Evolutionary conservation across 2,797 vertebrate species (phyloP).

Genomic region (Potorous gilbertii): DNA sequence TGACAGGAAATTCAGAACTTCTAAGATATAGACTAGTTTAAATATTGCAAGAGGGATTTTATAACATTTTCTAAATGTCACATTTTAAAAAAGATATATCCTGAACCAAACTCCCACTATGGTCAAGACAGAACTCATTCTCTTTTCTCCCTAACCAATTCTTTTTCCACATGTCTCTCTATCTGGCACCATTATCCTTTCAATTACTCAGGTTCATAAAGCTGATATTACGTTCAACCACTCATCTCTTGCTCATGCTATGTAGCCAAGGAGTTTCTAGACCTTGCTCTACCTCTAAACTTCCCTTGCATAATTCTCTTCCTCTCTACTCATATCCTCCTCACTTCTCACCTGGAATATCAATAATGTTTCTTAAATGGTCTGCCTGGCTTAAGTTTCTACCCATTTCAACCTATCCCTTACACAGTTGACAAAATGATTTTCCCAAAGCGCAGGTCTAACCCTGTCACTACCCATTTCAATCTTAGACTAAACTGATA

Average conservation of each 20-base stretch:
- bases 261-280: background rate
- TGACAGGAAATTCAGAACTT: slow-evolving; percentile 61
- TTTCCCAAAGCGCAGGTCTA: background rate
- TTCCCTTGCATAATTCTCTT: background rate
- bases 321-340: background rate
- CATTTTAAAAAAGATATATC: slow-evolving; percentile 32
- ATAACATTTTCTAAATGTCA: slow-evolving; percentile 67
- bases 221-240: background rate
- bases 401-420: background rate
- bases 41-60: slow-evolving; percentile 58
- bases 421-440: background rate
- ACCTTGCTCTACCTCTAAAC: background rate
- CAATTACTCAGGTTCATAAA: background rate
- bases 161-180: background rate
- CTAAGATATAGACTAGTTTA: slow-evolving; percentile 64
- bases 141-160: background rate
- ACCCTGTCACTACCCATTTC: background rate
- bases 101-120: background rate
- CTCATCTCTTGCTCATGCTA: background rate
- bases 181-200: background rate
- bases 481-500: background rate
- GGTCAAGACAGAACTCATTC: background rate
- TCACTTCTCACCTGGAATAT: background rate
- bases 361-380: background rate
- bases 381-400: background rate